Conservation (phyloP, 2,888 invertebrate genomes). For the Papilio elwesi region DNA sequence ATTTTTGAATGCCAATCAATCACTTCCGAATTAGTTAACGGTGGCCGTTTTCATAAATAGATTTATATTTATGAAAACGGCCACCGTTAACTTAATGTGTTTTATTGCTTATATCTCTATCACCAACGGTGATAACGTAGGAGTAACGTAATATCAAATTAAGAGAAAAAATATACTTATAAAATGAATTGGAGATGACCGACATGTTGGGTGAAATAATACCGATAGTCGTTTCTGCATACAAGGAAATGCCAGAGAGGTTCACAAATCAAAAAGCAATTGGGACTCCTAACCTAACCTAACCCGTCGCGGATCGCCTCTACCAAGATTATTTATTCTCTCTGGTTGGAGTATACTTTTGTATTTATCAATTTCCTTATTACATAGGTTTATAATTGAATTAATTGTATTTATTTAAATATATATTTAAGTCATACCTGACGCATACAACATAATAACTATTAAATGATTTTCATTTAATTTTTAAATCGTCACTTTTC, state of each 20-base stretch:
- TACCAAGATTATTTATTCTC: too few species aligned
- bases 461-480: neutral
- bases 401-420: too few species aligned
- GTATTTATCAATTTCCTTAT: too few species aligned
- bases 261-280: too few species aligned
- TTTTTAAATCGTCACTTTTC: neutral
- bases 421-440: too few species aligned
- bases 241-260: too few species aligned
- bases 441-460: neutral
- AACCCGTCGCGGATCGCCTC: too few species aligned
- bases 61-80: conserved; percentile 27
- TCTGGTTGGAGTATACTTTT: neutral
- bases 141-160: neutral
- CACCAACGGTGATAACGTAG: neutral
- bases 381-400: too few species aligned
- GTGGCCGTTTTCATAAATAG: too few species aligned
- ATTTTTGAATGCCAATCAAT: conserved; percentile 19
- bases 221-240: too few species aligned
- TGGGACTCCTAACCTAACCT: too few species aligned
- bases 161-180: neutral
- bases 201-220: too few species aligned
- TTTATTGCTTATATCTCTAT: neutral
- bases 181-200: neutral
- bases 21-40: conserved; percentile 39
- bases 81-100: conserved; percentile 27